Base-by-base conservation (phyloP, 2,888 invertebrate genomes). In the Sphaerophoria rueppellii region DNA sequence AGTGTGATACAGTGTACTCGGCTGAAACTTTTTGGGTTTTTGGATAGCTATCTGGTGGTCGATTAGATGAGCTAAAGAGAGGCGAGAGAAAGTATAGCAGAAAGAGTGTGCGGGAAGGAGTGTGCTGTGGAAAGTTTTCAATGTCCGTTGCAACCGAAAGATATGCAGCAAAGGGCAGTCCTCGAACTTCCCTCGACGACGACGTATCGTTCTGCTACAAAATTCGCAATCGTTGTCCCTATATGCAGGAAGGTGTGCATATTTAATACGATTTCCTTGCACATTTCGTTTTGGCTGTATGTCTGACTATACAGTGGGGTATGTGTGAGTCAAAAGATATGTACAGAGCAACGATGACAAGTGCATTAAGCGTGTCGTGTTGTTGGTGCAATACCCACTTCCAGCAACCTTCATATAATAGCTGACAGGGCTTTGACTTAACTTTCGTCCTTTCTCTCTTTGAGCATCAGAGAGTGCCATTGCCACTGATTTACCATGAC, bases 231-330 rank as follows among this genome's bases (percentile, higher is more conserved):
- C 55, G 60, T 46, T 54, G 58, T 67, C 75, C 55, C 72, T 37
- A 2, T 24, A 24, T 24, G 77, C 72, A 70, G 57, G 85, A 72
- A 81, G 85, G 85, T 81, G 85, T 85, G 85, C 85, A 85, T 85
- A 85, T 85, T 85, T 81, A 81, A 85, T 77, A 85, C 57, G 72
- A 80, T 72, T 85, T 85, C 81, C 65, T 69, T 70, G 67, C 69
- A 63, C 54, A 67, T 67, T 69, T 69, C 54, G 65, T 50, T 50
- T 50, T 60, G 16, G 55, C 57, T 32, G 40, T 14, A 32, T 16
- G 2, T 24, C 24, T 4, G 65, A 48, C 9, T 24, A 9, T 7
- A 0, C 16, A 16, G 37, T 67, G 37, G 24, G 54, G n/a, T 11
- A 11, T 9, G 58, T 58, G 48, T 50, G 58, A 4, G 6, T 52